These are phyloP conservation scores for Carlito syrichta DNA, from an alignment of 2,113 vertebrate species.

Conservation along the genomic window DNA sequence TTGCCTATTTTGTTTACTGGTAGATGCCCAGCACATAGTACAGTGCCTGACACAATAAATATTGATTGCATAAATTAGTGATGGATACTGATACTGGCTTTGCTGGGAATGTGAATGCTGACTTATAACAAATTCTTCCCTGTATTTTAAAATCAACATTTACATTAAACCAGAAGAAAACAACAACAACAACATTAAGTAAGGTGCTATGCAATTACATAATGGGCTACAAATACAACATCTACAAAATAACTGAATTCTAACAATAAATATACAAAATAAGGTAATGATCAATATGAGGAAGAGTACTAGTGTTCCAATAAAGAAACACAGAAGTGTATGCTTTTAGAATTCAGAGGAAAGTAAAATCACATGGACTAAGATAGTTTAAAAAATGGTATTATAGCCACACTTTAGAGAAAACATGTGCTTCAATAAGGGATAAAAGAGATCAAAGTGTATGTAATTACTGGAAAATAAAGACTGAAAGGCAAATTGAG, in stretches of 20 bases:
- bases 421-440: background rate
- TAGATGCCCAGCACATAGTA: background rate
- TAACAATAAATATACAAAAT: background rate
- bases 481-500: background rate
- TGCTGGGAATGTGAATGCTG: background rate
- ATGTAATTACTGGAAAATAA: background rate
- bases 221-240: background rate
- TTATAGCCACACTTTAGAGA: background rate
- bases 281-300: background rate
- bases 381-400: background rate
- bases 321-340: background rate
- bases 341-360: background rate
- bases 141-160: background rate
- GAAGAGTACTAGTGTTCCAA: background rate
- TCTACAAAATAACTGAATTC: background rate
- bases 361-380: background rate
- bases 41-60: background rate
- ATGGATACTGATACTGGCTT: background rate
- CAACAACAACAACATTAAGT: background rate
- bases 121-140: background rate
- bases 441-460: background rate
- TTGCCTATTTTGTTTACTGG: background rate
- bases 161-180: background rate
- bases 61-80: background rate
- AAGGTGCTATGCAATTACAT: background rate